A percentile compares a stretch with the other conserved stretches of the same genome.
phyloP scores from a whole-genome alignment of 2,888 invertebrate species.

The Lithophane semibrunnea region DNA sequence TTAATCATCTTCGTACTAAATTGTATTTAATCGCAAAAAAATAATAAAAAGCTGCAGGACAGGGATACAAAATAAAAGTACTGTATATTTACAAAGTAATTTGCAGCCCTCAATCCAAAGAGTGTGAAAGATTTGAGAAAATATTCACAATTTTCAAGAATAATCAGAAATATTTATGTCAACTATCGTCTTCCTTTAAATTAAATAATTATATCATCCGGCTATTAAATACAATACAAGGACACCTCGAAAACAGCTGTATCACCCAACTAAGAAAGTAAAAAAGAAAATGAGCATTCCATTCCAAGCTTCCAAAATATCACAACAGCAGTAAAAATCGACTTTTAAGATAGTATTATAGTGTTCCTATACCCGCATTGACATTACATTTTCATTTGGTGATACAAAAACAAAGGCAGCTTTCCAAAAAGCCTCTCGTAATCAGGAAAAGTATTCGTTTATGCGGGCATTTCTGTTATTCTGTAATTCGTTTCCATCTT shows the following conservation, averaged over 20 bases:
- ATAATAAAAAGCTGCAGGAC: constrained; percentile 66
- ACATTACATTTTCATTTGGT: constrained; percentile 28
- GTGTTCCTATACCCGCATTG: constrained; percentile 54
- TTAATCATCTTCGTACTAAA: constrained; percentile 63
- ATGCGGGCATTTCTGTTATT: constrained; percentile 52
- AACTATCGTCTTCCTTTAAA: background rate
- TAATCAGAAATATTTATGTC: background rate
- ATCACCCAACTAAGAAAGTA: background rate
- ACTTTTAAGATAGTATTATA: constrained; percentile 34
- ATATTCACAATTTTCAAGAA: constrained; percentile 24
- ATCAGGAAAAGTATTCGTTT: constrained; percentile 20
- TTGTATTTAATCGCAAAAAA: constrained; percentile 59
- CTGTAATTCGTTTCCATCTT: constrained; percentile 20
- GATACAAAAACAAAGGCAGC: constrained; percentile 36
- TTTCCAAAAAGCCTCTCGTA: constrained; percentile 50
- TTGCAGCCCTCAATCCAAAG: constrained; percentile 48
- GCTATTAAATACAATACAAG: background rate
- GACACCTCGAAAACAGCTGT: background rate
- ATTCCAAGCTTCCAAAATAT: constrained; percentile 37
- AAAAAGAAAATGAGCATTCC: constrained; percentile 26
- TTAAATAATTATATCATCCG: background rate
- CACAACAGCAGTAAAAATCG: constrained; percentile 19
- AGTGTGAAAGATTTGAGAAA: constrained; percentile 36
- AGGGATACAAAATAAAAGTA: constrained; percentile 32
- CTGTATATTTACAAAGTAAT: constrained; percentile 62